Conservation (phyloP, 2,113 vertebrate species). For the Brachionichthys hirsutus region DNA sequence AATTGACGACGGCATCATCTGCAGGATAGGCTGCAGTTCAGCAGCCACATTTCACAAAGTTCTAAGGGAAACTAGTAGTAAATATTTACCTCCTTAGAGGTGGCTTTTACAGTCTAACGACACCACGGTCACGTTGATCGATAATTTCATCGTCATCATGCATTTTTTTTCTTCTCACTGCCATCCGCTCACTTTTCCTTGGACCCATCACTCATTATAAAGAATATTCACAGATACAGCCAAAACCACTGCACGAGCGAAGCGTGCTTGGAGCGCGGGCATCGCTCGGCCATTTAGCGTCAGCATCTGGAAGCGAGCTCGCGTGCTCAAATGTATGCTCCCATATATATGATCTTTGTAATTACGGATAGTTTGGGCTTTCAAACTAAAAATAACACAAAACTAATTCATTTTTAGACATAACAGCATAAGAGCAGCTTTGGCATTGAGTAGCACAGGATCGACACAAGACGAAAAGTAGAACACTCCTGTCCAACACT, state of each 20-base stretch:
- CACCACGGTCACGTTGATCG: too few relatives aligned
- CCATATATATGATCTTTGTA: background rate
- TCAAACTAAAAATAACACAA: background rate
- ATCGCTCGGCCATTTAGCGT: too few relatives aligned
- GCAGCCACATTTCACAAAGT: constrained; percentile 1
- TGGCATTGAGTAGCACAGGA: background rate
- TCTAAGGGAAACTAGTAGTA: background rate
- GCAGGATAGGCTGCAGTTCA: constrained; percentile 4
- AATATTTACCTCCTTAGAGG: background rate
- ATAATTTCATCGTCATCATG: too few relatives aligned
- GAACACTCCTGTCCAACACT: constrained; percentile 7
- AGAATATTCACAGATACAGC: too few relatives aligned
- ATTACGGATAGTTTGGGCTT: background rate
- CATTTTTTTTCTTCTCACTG: too few relatives aligned
- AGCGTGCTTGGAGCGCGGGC: too few relatives aligned
- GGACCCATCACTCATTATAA: too few relatives aligned
- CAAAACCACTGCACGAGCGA: too few relatives aligned
- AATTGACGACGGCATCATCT: background rate
- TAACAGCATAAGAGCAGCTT: constrained; percentile 9
- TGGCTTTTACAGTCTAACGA: background rate
- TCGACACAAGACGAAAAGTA: constrained; percentile 6
- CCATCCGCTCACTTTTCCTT: too few relatives aligned
- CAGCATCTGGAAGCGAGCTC: too few relatives aligned
- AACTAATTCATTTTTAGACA: background rate
- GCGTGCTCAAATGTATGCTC: too few relatives aligned